These are phyloP conservation scores for Tympanuchus pallidicinctus DNA, from an alignment of 2,113 vertebrate species.

Conservation along the genomic window DNA sequence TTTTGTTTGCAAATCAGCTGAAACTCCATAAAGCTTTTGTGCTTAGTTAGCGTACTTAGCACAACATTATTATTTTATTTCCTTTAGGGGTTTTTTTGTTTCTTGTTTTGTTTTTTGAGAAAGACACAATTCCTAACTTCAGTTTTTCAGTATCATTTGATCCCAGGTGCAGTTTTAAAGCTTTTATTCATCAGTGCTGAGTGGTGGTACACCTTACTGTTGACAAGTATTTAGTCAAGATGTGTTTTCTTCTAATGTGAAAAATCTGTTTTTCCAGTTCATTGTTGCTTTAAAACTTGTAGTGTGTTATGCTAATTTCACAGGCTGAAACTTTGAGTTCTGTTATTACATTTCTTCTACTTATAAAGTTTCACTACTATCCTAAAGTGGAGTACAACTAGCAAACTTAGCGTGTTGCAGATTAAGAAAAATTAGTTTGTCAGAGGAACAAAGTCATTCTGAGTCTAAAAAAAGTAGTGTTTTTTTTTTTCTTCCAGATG, in stretches of 20 bases:
- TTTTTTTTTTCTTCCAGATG: neutral
- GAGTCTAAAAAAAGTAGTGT: neutral
- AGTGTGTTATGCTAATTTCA: neutral
- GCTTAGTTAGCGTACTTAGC: neutral
- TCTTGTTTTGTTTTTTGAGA: neutral
- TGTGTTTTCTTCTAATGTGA: neutral
- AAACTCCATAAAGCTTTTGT: neutral
- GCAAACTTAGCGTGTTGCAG: neutral
- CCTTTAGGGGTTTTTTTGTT: neutral
- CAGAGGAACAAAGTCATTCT: neutral
- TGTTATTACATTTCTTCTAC: neutral
- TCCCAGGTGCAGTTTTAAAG: neutral
- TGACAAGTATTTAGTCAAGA: neutral
- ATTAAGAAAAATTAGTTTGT: neutral
- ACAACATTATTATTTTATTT: neutral
- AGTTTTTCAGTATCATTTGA: neutral
- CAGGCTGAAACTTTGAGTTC: neutral
- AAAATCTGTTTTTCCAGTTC: neutral
- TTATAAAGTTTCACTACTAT: neutral
- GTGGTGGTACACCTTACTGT: neutral
- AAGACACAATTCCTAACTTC: neutral
- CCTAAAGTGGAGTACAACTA: neutral
- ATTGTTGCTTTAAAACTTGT: neutral
- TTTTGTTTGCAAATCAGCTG: neutral
- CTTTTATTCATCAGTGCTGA: neutral